Conservation (phyloP, 2,113 vertebrate species). For the Nothocercus nigrocapillus region DNA sequence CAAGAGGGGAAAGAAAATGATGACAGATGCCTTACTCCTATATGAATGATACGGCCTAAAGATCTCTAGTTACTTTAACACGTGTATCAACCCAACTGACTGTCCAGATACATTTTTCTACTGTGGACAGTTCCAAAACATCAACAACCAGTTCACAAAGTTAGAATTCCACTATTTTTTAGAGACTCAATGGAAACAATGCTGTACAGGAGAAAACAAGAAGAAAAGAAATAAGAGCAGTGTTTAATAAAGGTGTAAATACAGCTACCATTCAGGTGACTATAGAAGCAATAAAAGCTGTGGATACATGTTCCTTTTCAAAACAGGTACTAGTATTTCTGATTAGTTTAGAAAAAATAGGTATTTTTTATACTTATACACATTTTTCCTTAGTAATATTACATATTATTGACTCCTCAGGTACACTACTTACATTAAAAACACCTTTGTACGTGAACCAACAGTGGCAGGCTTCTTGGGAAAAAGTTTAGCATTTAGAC, state of each 20-base stretch:
- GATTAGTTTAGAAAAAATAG: background rate
- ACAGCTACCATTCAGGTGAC: too few species aligned
- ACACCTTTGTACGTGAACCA: background rate
- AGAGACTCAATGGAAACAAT: too few species aligned
- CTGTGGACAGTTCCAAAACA: too few species aligned
- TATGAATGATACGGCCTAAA: background rate
- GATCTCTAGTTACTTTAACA: background rate
- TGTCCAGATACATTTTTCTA: too few species aligned
- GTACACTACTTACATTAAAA: background rate
- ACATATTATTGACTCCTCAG: background rate
- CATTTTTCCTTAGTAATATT: background rate
- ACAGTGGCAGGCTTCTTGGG: background rate
- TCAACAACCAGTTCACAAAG: too few species aligned
- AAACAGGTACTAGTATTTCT: background rate
- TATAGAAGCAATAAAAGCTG: too few species aligned
- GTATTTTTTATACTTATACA: background rate
- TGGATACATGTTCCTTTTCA: too few species aligned
- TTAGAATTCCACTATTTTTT: too few species aligned
- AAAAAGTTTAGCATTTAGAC: background rate
- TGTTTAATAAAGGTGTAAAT: too few species aligned
- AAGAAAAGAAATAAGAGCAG: too few species aligned
- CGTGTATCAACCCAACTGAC: background rate
- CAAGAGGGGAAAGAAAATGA: background rate
- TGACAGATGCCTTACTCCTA: fast-evolving
- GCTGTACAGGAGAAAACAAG: too few species aligned